A percentile compares a stretch with the other conserved stretches of the same genome.
Conservation (phyloP, 1,140 invertebrate genomes). For the Dryas iulia region DNA sequence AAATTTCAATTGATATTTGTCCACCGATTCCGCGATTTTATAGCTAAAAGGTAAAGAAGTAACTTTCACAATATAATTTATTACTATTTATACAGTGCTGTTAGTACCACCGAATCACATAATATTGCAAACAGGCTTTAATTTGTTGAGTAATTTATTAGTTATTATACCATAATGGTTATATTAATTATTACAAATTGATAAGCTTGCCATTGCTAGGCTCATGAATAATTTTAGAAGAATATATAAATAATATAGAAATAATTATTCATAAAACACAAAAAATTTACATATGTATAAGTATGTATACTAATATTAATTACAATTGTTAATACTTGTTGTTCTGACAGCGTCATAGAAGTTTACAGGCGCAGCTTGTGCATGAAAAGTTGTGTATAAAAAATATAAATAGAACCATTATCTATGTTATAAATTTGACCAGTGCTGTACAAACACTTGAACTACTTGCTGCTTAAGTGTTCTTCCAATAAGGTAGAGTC, state of each 20-base stretch:
- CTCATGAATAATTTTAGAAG: no score
- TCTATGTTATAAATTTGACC: neutral
- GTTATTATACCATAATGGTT: no score
- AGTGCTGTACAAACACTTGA: neutral
- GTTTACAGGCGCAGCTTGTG: neutral
- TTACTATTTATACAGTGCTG: constrained; percentile 6
- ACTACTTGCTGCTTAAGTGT: neutral
- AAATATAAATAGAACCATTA: constrained; percentile 1
- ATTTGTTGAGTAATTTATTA: neutral
- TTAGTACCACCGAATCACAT: constrained; percentile 10
- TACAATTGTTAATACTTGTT: neutral
- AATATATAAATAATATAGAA: no score
- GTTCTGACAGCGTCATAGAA: neutral
- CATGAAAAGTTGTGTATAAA: constrained; percentile 3
- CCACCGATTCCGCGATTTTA: constrained; percentile 3
- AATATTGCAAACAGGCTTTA: neutral
- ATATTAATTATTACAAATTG: no score
- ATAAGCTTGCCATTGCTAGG: no score
- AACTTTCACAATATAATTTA: constrained; percentile 9
- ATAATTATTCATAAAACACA: neutral
- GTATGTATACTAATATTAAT: neutral
- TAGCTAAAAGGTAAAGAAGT: constrained; percentile 13
- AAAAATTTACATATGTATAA: neutral
- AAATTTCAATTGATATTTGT: constrained; percentile 28
- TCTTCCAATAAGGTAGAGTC: neutral